A percentile compares a stretch with the other conserved stretches of the same genome.
Conservation (phyloP, 2,797 vertebrate species). For the Tapirus indicus region DNA sequence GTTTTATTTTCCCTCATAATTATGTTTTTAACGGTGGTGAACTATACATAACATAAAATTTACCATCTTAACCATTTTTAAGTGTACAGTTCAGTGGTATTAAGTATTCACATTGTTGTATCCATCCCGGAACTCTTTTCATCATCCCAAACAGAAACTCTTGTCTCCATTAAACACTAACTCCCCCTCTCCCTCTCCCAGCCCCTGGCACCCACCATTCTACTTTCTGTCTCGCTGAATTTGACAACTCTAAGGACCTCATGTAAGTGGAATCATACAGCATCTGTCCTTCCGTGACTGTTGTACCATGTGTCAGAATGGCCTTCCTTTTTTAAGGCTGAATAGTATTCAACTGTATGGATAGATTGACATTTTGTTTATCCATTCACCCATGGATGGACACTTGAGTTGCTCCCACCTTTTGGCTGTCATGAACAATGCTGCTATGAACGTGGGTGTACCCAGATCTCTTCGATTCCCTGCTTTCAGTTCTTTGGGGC, state of each 20-base stretch:
- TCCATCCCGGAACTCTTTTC: background rate
- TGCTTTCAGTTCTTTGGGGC: background rate
- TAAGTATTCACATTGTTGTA: rapidly evolving
- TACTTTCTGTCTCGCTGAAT: background rate
- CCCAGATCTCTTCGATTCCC: rapidly evolving
- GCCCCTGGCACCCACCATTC: rapidly evolving
- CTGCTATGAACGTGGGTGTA: rapidly evolving
- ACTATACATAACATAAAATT: background rate
- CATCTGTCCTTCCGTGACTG: rapidly evolving
- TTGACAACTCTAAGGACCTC: too few species aligned
- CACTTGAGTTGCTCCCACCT: rapidly evolving
- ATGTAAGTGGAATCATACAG: rapidly evolving
- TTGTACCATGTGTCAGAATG: rapidly evolving
- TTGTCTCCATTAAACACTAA: background rate
- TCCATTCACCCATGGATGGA: rapidly evolving
- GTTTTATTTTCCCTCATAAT: background rate
- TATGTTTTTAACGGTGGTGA: background rate
- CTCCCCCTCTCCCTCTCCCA: background rate
- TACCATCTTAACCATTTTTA: too few species aligned
- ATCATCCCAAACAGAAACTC: background rate
- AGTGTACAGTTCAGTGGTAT: rapidly evolving
- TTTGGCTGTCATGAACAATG: rapidly evolving
- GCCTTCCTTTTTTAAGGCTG: background rate
- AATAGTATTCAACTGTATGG: rapidly evolving
- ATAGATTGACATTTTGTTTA: too few species aligned